These are phyloP conservation scores for Mugil cephalus DNA, from an alignment of 2,113 vertebrate species.

Conservation along the genomic window DNA sequence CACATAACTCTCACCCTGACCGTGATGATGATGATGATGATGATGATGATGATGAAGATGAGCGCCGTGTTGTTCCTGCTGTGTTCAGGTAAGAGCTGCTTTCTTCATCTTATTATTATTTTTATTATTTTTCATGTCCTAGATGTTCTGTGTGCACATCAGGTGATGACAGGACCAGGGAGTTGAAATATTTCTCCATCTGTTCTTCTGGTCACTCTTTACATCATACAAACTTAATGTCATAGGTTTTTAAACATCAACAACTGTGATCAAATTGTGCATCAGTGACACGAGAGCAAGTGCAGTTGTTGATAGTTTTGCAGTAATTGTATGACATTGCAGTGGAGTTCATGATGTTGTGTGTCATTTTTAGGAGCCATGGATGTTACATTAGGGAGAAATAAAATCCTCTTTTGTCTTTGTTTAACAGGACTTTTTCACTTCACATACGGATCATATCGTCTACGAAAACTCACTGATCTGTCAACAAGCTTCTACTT, in stretches of 20 bases:
- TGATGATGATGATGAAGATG: slow-evolving; percentile 21
- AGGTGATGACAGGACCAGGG: no score
- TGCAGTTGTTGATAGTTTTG: no score
- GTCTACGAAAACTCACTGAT: fast-evolving
- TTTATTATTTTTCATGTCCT: no score
- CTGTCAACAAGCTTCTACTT: fast-evolving
- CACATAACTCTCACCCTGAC: background rate
- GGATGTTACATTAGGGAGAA: background rate
- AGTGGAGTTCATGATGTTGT: no score
- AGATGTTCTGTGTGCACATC: no score
- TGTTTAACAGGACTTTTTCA: slow-evolving; percentile 43
- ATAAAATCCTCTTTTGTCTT: slow-evolving; percentile 1
- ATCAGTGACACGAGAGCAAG: no score
- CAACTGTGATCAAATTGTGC: no score
- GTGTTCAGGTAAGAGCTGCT: slow-evolving; percentile 43
- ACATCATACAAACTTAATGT: no score
- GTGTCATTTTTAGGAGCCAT: background rate
- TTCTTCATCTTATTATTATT: background rate
- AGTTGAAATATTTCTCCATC: background rate
- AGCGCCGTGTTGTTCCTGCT: slow-evolving; percentile 22
- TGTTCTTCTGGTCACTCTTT: no score
- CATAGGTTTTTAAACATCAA: no score
- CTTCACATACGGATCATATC: slow-evolving; percentile 10
- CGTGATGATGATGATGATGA: slow-evolving; percentile 11
- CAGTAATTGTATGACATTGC: no score